Evolutionary conservation across 2,888 invertebrate genomes (phyloP).

Genomic region (Acanthosepion esculentum): DNA sequence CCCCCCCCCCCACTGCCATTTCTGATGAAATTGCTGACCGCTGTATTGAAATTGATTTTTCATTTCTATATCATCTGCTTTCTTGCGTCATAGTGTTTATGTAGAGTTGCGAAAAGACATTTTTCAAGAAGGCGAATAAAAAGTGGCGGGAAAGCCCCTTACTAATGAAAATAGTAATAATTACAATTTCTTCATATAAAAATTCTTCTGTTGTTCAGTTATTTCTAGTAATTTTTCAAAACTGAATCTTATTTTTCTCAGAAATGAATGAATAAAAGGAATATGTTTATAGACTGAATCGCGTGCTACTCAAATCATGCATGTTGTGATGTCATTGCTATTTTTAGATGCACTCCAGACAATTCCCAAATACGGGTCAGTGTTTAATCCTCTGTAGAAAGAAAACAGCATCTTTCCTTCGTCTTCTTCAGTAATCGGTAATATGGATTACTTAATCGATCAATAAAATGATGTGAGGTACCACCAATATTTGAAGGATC

Average conservation of each 20-base stretch:
- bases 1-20: too few relatives aligned
- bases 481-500: neutral
- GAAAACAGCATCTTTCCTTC: neutral
- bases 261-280: neutral
- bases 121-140: too few relatives aligned
- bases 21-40: too few relatives aligned
- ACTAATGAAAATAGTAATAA: too few relatives aligned
- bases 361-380: neutral
- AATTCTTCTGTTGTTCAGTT: neutral
- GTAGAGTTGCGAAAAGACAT: too few relatives aligned
- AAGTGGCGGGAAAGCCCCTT: too few relatives aligned
- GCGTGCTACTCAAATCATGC: neutral
- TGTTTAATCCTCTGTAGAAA: neutral
- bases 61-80: too few relatives aligned
- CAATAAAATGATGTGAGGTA: neutral
- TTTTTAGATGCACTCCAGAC: neutral
- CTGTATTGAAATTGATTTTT: too few relatives aligned
- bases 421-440: neutral
- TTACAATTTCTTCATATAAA: neutral
- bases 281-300: neutral
- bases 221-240: neutral
- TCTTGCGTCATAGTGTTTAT: too few relatives aligned
- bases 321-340: neutral
- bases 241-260: neutral
- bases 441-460: neutral